Evolutionary conservation across 2,797 vertebrate genomes (phyloP).

Genomic region (Bradypus variegatus): DNA sequence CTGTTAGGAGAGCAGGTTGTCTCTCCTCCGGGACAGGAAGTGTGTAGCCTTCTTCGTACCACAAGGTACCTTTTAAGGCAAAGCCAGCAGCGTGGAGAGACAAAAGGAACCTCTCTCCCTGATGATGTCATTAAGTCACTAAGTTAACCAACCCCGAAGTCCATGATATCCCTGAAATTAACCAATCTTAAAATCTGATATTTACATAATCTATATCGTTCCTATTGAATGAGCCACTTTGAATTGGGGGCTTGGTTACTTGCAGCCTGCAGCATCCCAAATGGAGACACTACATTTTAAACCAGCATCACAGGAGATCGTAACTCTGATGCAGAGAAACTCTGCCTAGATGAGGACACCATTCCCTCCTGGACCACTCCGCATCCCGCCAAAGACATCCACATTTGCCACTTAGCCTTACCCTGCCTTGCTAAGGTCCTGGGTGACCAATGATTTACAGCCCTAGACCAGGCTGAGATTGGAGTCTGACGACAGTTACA

Average conservation of each 20-base stretch:
- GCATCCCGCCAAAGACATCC: not conserved
- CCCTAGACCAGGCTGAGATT: not conserved
- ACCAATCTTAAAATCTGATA: no score
- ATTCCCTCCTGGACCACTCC: not conserved
- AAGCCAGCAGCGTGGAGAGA: not conserved
- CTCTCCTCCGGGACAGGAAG: not conserved
- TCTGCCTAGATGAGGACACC: not conserved
- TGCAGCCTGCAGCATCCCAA: not conserved
- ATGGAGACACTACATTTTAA: not conserved
- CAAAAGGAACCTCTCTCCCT: not conserved
- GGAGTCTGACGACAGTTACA: not conserved
- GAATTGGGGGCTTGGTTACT: not conserved
- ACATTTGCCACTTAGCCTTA: not conserved
- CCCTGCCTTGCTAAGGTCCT: no score
- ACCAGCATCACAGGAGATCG: not conserved
- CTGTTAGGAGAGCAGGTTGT: not conserved
- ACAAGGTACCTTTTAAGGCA: not conserved
- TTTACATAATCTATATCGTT: not conserved
- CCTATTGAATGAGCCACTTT: not conserved
- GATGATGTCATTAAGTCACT: not conserved
- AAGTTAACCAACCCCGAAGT: not conserved
- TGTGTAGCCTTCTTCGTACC: not conserved
- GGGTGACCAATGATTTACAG: not conserved
- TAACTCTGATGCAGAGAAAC: not conserved
- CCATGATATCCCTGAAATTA: no score